Percentiles rank a stretch among this genome's conserved stretches.
phyloP scores from a whole-genome alignment of 2,113 vertebrate species.

The Phyllostomus hastatus region DNA sequence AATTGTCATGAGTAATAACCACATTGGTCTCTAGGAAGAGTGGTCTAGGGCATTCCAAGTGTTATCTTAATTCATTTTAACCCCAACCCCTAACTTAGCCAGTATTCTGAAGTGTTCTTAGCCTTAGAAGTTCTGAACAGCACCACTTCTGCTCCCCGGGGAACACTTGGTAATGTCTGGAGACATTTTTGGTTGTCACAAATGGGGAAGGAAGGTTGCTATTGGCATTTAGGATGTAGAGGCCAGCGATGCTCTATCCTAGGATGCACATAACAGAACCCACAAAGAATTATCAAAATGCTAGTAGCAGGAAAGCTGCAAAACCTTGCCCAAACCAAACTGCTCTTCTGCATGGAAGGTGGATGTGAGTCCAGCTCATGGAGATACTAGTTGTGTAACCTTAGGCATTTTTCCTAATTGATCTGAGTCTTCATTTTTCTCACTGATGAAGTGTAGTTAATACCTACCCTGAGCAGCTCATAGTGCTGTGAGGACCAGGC shows the following conservation, averaged over 20 bases:
- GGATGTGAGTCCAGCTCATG: neutral
- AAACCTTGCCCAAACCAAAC: neutral
- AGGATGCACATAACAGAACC: neutral
- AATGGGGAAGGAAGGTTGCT: neutral
- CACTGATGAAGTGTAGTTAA: neutral
- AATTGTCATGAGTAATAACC: neutral
- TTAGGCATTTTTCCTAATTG: neutral
- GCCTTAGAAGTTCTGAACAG: neutral
- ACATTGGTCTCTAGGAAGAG: neutral
- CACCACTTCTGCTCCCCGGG: neutral
- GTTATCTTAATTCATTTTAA: neutral
- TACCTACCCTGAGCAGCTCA: neutral
- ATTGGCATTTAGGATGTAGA: neutral
- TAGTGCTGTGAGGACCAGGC: neutral
- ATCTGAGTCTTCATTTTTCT: slow-evolving; percentile 3
- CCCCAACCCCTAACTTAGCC: neutral
- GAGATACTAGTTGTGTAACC: neutral
- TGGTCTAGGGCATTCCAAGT: neutral
- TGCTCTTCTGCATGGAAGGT: neutral
- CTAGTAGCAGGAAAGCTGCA: neutral
- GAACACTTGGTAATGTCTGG: neutral
- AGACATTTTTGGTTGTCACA: neutral
- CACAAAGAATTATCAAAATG: neutral
- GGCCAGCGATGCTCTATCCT: neutral
- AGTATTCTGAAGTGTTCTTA: neutral